These are phyloP conservation scores for Pipistrellus pygmaeus DNA, from an alignment of 2,797 vertebrate genomes.

Conservation along the genomic window DNA sequence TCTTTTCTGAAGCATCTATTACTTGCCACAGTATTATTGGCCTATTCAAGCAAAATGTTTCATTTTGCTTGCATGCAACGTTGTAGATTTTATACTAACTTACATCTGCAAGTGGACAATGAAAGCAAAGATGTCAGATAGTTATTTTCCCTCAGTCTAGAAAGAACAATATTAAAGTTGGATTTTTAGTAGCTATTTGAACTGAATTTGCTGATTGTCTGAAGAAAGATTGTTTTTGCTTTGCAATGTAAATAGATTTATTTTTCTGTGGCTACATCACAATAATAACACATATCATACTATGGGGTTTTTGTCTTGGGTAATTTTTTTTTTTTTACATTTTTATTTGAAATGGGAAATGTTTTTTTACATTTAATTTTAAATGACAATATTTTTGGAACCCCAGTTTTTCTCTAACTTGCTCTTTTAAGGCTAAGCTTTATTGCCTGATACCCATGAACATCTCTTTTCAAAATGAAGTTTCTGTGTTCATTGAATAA, in stretches of 20 bases:
- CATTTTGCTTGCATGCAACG: slow-evolving; percentile 39
- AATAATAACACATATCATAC: background rate
- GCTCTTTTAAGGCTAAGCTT: background rate
- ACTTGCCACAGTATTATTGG: background rate
- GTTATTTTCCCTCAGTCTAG: slow-evolving; percentile 72
- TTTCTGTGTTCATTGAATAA: slow-evolving; percentile 61
- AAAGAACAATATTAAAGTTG: slow-evolving; percentile 49
- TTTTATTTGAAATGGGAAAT: slow-evolving; percentile 48
- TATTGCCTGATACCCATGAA: slow-evolving; percentile 51
- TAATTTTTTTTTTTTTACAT: slow-evolving; percentile 51
- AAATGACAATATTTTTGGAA: slow-evolving; percentile 39
- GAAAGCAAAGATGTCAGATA: slow-evolving; percentile 61
- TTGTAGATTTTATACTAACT: slow-evolving; percentile 49
- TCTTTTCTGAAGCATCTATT: slow-evolving; percentile 60
- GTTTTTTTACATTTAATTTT: background rate
- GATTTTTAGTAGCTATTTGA: slow-evolving; percentile 56
- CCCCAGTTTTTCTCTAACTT: slow-evolving; percentile 60
- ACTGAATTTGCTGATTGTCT: slow-evolving; percentile 67
- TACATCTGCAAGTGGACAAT: slow-evolving; percentile 6
- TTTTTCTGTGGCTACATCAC: slow-evolving; percentile 52
- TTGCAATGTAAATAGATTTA: slow-evolving; percentile 26
- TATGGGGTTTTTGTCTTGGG: slow-evolving; percentile 54
- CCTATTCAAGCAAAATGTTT: slow-evolving; percentile 1
- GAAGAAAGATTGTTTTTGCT: slow-evolving; percentile 58
- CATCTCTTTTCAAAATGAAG: slow-evolving; percentile 48